Base-by-base conservation (phyloP, 1,140 invertebrate genomes). In the Conopomorpha cramerella region DNA sequence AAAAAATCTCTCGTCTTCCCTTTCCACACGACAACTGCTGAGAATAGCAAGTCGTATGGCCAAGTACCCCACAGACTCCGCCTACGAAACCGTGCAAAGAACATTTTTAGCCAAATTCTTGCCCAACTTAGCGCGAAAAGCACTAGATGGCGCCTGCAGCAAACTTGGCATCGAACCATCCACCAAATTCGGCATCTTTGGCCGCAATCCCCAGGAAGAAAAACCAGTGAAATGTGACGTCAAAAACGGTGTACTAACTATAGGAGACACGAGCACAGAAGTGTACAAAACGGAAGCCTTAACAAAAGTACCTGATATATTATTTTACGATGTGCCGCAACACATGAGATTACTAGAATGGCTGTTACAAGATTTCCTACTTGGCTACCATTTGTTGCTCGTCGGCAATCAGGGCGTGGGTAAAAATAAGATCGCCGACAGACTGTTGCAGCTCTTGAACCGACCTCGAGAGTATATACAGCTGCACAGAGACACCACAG, bases 401-500 rank as follows among this genome's bases (percentile, higher is more conserved):
- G 92, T 99, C 28, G 96, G 96, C 0, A 98, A 98, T 74, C 96
- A 99, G 78, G 89, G 93, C 10, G 92, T 95, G 0, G 95, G 95
- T 1, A 98, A 98, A 68, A 98, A 98, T 65, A 98, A 98, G 84
- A 87, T 98, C n/a, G 88, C 92, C 2, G 96, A 99, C 66, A 82
- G 93, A 45, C 82, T 98, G 36, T 68, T 98, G 1, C 88, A 96
- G 54, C 57, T 98, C 1, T 60, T 98, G 27, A 95, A 95, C 57
- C 74, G 90, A 23, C 95, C 96, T 0, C 77, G 96, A 39, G 95
- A 98, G 74, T 98, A 99, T 55, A 91, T 98, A 47, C 96, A 98
- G 60, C 70, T 99, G 11, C 96, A 99, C 63, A 82, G 95, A 55
- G 95, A 99, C 55, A 98, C 95, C 0, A 98, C 96, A 0, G 95